Percentiles rank a stretch among this genome's conserved stretches.
Conservation (phyloP, 2,888 invertebrate genomes). For the Urechis unicinctus region DNA sequence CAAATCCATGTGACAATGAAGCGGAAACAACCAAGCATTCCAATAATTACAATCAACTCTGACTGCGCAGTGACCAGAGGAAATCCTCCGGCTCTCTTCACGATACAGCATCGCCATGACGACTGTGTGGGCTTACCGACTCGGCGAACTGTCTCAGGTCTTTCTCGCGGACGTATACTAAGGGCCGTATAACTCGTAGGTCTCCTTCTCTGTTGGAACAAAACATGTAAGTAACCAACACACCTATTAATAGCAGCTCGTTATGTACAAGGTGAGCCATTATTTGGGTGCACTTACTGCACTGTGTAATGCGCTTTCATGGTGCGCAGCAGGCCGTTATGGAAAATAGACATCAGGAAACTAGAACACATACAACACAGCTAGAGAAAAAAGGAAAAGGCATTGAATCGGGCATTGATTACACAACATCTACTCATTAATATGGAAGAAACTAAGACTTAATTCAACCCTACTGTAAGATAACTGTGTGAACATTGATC, state of each 20-base stretch:
- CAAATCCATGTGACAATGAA: too few relatives aligned
- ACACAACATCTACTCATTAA: not conserved
- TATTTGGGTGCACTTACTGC: conserved; percentile 26
- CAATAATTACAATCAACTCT: too few relatives aligned
- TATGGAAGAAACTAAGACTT: too few relatives aligned
- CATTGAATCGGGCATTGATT: not conserved
- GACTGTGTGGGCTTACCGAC: too few relatives aligned
- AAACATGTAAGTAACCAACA: not conserved
- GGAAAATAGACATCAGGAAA: conserved; percentile 74
- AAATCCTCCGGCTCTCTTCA: too few relatives aligned
- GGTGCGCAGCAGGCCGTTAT: conserved; percentile 70
- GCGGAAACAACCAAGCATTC: too few relatives aligned
- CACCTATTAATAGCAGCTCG: too few relatives aligned
- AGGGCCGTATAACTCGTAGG: conserved; percentile 76
- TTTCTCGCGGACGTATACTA: conserved; percentile 77
- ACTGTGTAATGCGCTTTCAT: conserved; percentile 74
- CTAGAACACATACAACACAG: too few relatives aligned
- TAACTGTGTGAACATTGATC: too few relatives aligned
- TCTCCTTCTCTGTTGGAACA: conserved; percentile 63
- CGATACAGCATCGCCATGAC: too few relatives aligned
- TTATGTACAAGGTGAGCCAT: not conserved
- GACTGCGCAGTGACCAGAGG: too few relatives aligned
- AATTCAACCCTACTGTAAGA: too few relatives aligned
- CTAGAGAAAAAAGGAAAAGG: not conserved
- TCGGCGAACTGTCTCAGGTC: conserved; percentile 69